These are phyloP conservation scores for Mycteria americana DNA, from an alignment of 2,797 vertebrate genomes.

Conservation along the genomic window DNA sequence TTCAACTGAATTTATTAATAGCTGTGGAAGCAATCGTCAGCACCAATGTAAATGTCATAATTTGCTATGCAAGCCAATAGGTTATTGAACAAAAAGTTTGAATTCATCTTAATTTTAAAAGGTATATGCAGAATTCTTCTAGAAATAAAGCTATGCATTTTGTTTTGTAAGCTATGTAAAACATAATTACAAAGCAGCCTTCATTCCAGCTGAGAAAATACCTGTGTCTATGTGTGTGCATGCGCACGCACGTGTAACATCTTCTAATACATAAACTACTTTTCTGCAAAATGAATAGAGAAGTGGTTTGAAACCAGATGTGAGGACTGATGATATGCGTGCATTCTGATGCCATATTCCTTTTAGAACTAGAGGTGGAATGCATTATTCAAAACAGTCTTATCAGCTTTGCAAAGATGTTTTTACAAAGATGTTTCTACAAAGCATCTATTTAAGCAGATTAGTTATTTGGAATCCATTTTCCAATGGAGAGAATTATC, in stretches of 20 bases:
- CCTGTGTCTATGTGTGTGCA: neutral
- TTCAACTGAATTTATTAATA: neutral
- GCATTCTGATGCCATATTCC: neutral
- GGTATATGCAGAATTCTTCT: neutral
- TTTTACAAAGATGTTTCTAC: neutral
- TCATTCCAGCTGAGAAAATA: neutral
- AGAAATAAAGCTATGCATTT: neutral
- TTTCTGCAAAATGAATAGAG: neutral
- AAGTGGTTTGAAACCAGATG: neutral
- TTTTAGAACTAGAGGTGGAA: neutral
- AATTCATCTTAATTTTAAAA: neutral
- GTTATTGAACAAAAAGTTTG: neutral
- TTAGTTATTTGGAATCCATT: neutral
- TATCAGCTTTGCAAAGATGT: neutral
- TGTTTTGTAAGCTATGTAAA: neutral
- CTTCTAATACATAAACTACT: neutral
- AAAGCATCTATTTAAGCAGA: neutral
- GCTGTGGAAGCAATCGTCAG: neutral
- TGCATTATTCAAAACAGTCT: neutral
- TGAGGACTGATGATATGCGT: neutral
- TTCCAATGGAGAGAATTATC: neutral
- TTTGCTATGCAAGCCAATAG: neutral
- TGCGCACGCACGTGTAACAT: accelerated
- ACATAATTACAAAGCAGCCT: neutral
- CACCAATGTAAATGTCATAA: neutral